Evolutionary conservation across 2,888 invertebrate species (phyloP), one percentile per base, ranked within the genome.

Genomic region (Eilema depressum): DNA sequence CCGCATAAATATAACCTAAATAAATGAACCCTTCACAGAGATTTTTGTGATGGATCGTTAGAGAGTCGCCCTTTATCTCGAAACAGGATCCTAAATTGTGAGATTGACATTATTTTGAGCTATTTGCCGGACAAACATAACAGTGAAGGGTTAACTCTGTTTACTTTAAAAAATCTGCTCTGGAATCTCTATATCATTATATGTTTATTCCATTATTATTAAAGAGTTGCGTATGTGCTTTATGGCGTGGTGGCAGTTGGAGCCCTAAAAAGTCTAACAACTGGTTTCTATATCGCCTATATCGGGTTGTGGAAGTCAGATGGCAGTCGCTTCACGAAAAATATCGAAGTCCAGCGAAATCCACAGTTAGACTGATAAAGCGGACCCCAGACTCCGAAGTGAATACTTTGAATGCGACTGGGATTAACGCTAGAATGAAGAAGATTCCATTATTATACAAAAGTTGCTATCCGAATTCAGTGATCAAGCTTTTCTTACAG

Each of bases 11-110:
- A 53, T 20, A 62, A 62, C n/a, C 25, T 23, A 64, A 53, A 63
- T 59, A 60, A 60, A 66, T 59, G 57, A 59, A 59, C 66, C 37
- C 25, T 37, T 60, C n/a, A 59, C 28, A 60, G 41, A 56, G 57
- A 59, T 66, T 68, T 53, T n/a, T 65, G 28, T 30, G 64, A 64
- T n/a, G 53, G 30, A 30, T 65, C 28, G 26, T 41, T 26, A 20
- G 25, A 63, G 63, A 41, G 63, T 41, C 63, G 41, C 63, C 63
- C 63, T 41, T 63, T 63, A 63, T 63, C 25, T 23, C 25, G 25
- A 63, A 63, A 25, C 37, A 41, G 17, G 63, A 37, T 17, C 37
- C 63, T 10, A 41, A 63, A 41, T 41, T 63, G 25, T 11, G 41
- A 41, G 25, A 41, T 26, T 26, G 25, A 20, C 41, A 63, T 63